Evolutionary conservation across 2,888 invertebrate species (phyloP), one percentile per base, ranked within the genome.

Genomic region (Ennomos erosarius): DNA sequence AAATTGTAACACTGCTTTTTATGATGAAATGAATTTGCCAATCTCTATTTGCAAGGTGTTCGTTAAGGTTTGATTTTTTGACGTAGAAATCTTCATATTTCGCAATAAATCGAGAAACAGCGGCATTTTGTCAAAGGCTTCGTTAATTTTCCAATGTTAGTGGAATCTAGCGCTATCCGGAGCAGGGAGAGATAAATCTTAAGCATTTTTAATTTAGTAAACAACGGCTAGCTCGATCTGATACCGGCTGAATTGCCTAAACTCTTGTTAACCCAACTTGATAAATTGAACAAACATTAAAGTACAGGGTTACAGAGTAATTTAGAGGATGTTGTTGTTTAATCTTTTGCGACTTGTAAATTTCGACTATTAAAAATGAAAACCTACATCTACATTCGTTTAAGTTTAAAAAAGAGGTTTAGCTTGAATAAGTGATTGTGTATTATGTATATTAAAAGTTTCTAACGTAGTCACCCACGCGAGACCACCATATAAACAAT

Each of bases 131-230:
- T 60, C 38, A 60, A 40, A 48, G 55, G 37, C 46, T 55, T 52
- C 43, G 62, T 62, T 55, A 58, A 57, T 55, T 64, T 60, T 58
- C 46, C 60, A 58, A 38, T 59, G 59, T 59, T 59, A 54, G 54
- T 50, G 50, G 50, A 52, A 50, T 37, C 50, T 59, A 54, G 38
- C 48, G 53, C 45, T 49, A 54, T 46, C 46, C 42, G 48, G 52
- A 58, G 52, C 52, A 39, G 33, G 9, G 45, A 11, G 37, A 50
- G 54, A 59, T 59, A 54, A 50, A 59, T 54, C 50, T 50, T 10
- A 36, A 59, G 40, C 59, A 46, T 59, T 36, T 59, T 59, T 54
- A 54, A 59, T 59, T 59, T 59, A 54, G 46, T 49, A 55, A 49
- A 54, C 53, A 54, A 49, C 54, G 53, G 51, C 16, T 48, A 59